Conservation (phyloP, 2,797 vertebrate species). For the Apogon hyalosoma region DNA sequence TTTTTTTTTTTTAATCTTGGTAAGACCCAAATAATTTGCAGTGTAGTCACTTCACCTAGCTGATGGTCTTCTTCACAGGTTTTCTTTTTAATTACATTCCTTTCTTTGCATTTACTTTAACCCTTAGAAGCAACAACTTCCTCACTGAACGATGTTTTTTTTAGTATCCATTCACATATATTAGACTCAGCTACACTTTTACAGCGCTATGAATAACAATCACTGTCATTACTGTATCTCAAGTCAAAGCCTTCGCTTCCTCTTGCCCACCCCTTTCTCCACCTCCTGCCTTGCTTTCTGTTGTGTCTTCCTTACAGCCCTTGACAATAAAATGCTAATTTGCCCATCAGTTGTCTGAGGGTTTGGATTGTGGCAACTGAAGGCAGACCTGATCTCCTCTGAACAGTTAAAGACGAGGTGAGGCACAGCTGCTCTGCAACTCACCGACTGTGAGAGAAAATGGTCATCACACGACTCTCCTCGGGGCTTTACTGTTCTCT, state of each 20-base stretch:
- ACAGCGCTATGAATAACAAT: constrained; percentile 57
- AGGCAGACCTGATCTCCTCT: constrained; percentile 41
- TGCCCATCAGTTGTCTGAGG: constrained; percentile 40
- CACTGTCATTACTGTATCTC: constrained; percentile 53
- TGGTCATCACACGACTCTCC: constrained; percentile 43
- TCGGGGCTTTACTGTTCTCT: constrained; percentile 47
- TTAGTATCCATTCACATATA: constrained; percentile 47
- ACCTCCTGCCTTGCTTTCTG: constrained; percentile 50
- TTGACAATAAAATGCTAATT: constrained; percentile 80
- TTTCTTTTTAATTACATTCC: constrained; percentile 12
- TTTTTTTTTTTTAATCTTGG: no score
- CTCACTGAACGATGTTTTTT: constrained; percentile 29
- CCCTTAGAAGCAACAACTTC: constrained; percentile 10
- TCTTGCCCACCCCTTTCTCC: constrained; percentile 57
- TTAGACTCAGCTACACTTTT: constrained; percentile 56
- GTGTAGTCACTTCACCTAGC: background rate
- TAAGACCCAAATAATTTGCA: no score
- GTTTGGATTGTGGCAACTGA: constrained; percentile 47
- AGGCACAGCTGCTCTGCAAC: constrained; percentile 66
- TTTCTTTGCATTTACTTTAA: constrained; percentile 20
- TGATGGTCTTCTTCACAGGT: background rate
- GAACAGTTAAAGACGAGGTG: constrained; percentile 47
- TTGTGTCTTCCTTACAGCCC: constrained; percentile 53
- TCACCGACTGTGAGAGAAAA: constrained; percentile 58
- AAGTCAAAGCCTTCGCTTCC: constrained; percentile 68